phyloP scores from a whole-genome alignment of 1,140 invertebrate species.

The Ceratosolen solmsi region DNA sequence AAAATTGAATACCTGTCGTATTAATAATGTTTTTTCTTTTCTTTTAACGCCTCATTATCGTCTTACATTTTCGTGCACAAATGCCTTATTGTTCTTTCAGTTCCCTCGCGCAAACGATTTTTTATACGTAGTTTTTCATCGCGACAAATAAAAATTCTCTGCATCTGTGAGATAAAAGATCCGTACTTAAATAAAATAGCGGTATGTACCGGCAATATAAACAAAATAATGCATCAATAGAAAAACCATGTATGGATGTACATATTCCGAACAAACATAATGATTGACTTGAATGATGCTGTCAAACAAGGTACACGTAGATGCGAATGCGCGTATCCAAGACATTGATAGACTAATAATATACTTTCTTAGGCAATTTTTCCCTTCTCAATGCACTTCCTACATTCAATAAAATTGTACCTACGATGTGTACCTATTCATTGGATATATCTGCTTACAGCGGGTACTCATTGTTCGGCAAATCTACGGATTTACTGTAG shows the following conservation, averaged over 20 bases:
- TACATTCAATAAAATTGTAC: not conserved
- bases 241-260: not conserved
- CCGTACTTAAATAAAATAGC: too few species aligned
- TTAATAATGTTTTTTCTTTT: too few species aligned
- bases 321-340: not conserved
- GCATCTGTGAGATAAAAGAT: too few species aligned
- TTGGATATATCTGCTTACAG: not conserved
- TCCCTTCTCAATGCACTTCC: not conserved
- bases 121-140: too few species aligned
- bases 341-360: not conserved
- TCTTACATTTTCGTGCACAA: too few species aligned
- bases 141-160: too few species aligned
- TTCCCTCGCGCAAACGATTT: too few species aligned
- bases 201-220: too few species aligned
- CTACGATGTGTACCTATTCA: not conserved
- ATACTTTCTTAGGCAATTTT: constrained; percentile 3
- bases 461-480: not conserved
- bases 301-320: not conserved
- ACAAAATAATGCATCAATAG: too few species aligned
- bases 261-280: not conserved
- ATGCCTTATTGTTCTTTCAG: too few species aligned
- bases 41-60: too few species aligned
- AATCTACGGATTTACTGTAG: not conserved
- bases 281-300: not conserved
- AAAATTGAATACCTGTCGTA: too few species aligned